These are phyloP conservation scores for Micronisus gabar DNA, from an alignment of 2,113 vertebrate species.

Conservation along the genomic window DNA sequence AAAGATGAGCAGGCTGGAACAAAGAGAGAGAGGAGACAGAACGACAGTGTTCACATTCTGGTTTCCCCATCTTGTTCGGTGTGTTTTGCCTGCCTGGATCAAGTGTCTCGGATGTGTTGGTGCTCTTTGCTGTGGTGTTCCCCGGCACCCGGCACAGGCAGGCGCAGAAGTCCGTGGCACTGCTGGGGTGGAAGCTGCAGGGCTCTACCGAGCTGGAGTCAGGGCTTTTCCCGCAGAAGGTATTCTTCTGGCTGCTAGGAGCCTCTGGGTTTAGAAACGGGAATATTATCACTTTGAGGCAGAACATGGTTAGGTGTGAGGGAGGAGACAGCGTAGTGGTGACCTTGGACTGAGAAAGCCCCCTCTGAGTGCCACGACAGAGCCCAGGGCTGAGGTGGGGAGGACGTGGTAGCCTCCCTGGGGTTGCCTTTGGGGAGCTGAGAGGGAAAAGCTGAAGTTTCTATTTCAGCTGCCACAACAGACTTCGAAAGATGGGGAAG, in stretches of 20 bases:
- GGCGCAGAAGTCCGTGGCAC: neutral
- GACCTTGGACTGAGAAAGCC: neutral
- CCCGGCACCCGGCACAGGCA: too few species aligned
- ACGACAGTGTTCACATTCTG: neutral
- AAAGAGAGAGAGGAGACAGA: neutral
- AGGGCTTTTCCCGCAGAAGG: neutral
- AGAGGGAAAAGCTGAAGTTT: neutral
- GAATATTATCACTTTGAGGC: neutral
- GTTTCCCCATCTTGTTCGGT: neutral
- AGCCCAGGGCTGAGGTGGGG: neutral
- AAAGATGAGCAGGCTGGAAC: neutral
- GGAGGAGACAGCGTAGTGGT: neutral
- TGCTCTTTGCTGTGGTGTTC: neutral
- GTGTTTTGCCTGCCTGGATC: neutral
- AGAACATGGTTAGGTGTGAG: neutral
- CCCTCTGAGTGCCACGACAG: neutral
- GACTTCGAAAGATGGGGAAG: neutral
- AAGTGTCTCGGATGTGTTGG: neutral
- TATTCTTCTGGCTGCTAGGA: neutral
- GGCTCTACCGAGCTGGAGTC: neutral
- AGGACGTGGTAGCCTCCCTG: neutral
- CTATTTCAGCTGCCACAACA: neutral
- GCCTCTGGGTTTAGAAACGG: neutral
- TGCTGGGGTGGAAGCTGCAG: neutral
- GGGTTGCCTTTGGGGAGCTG: accelerated